phyloP scores from a whole-genome alignment of 2,888 invertebrate species.

The Yponomeuta evonymella region DNA sequence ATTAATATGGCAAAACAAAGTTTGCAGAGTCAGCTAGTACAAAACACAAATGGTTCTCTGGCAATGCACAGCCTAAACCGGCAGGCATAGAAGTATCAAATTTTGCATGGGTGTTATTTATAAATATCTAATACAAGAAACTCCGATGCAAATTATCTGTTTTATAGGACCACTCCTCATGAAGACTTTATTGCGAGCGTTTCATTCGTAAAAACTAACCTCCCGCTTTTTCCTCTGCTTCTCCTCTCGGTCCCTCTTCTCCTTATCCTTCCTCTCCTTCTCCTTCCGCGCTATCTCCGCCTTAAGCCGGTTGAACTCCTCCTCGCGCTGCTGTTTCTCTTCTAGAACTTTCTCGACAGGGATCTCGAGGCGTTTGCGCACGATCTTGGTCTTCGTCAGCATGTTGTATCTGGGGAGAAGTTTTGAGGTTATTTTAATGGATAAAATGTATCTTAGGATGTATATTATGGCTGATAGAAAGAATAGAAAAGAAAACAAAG shows the following conservation, averaged over 20 bases:
- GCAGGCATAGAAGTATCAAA: too few relatives aligned
- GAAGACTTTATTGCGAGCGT: too few relatives aligned
- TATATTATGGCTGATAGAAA: not conserved
- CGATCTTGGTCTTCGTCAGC: constrained; percentile 62
- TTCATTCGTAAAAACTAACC: constrained; percentile 28
- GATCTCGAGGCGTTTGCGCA: constrained; percentile 57
- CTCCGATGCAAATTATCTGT: too few relatives aligned
- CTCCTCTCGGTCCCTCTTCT: constrained; percentile 49
- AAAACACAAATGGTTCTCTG: too few relatives aligned
- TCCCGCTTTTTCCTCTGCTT: constrained; percentile 61
- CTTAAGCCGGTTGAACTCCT: constrained; percentile 41
- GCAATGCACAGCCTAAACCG: too few relatives aligned
- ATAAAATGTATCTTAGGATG: constrained; percentile 26
- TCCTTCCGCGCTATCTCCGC: constrained; percentile 45
- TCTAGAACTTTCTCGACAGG: constrained; percentile 62
- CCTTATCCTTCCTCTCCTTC: constrained; percentile 42
- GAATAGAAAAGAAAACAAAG: not conserved
- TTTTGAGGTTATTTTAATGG: not conserved
- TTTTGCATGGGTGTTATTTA: too few relatives aligned
- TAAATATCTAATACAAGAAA: too few relatives aligned
- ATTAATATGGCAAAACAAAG: too few relatives aligned
- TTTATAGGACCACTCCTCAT: too few relatives aligned
- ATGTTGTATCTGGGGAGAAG: constrained; percentile 51
- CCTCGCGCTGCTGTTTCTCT: constrained; percentile 56
- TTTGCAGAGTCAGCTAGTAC: too few relatives aligned